phyloP scores from a whole-genome alignment of 2,113 vertebrate species.

The Mus musculus region DNA sequence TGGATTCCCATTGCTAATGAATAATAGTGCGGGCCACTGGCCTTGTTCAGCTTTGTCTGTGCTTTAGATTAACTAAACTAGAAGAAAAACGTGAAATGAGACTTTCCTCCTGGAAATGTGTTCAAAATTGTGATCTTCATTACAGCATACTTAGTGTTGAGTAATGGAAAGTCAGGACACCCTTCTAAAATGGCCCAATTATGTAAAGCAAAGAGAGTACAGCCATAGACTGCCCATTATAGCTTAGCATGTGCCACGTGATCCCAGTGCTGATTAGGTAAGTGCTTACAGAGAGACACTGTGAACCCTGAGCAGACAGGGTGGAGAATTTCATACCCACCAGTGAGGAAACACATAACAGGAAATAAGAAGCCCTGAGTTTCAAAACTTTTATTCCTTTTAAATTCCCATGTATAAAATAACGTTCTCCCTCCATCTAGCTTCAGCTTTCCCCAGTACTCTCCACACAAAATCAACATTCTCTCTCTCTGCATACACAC shows the following conservation, averaged over 20 bases:
- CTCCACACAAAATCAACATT: background rate
- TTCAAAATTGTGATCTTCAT: conserved; percentile 47
- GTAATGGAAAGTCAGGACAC: conserved; percentile 41
- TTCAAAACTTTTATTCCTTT: conserved; percentile 19
- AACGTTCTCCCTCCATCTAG: background rate
- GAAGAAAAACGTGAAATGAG: background rate
- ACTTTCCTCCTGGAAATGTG: conserved; percentile 22
- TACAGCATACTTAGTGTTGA: background rate
- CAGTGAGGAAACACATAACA: background rate
- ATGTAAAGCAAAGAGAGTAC: conserved; percentile 52
- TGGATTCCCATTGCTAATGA: background rate
- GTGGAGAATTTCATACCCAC: background rate
- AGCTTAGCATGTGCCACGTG: background rate
- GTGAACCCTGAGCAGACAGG: background rate
- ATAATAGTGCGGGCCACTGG: conserved; percentile 1
- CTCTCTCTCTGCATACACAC: background rate
- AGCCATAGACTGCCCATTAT: background rate
- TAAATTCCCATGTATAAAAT: background rate
- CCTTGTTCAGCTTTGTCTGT: background rate
- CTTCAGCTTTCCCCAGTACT: background rate
- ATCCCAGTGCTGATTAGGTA: conserved; percentile 3
- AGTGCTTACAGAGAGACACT: background rate
- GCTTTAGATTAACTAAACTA: conserved; percentile 20
- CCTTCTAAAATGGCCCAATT: background rate
- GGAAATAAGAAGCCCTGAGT: background rate